A percentile compares a stretch with the other conserved stretches of the same genome.
These are phyloP conservation scores for Prunella himalayana DNA, from an alignment of 2,113 vertebrate species.

Conservation along the genomic window DNA sequence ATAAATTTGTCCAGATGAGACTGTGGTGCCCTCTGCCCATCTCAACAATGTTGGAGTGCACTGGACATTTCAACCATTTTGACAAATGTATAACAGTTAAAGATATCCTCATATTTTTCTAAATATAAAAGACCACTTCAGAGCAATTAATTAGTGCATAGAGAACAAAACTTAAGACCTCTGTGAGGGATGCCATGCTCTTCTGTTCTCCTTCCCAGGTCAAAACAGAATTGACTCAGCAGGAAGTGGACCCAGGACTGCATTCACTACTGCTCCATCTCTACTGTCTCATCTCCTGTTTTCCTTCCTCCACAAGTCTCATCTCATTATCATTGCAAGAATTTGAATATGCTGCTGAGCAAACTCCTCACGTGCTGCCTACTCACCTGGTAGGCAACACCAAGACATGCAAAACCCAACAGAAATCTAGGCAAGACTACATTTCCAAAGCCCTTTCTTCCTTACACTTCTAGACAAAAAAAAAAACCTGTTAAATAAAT, in stretches of 20 bases:
- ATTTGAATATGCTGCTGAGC: not conserved
- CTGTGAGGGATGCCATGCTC: not conserved
- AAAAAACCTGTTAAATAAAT: not conserved
- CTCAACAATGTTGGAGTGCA: not conserved
- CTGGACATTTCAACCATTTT: not conserved
- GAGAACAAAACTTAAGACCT: not conserved
- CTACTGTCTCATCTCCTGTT: not conserved
- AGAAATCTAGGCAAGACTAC: not conserved
- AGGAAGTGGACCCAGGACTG: not conserved
- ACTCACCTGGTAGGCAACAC: not conserved
- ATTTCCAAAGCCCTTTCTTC: not conserved
- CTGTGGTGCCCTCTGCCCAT: not conserved
- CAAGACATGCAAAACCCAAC: fast-evolving
- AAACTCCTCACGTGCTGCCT: not conserved
- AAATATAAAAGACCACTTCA: not conserved
- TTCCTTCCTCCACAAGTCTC: not conserved
- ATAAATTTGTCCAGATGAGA: not conserved
- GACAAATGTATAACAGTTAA: not conserved
- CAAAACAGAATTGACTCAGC: not conserved
- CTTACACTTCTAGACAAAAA: not conserved
- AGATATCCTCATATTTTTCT: not conserved
- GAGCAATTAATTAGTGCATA: not conserved
- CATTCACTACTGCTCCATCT: not conserved
- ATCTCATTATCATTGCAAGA: not conserved
- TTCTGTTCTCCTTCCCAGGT: not conserved